Conservation (phyloP, 1,140 invertebrate genomes). For the Popillia japonica region DNA sequence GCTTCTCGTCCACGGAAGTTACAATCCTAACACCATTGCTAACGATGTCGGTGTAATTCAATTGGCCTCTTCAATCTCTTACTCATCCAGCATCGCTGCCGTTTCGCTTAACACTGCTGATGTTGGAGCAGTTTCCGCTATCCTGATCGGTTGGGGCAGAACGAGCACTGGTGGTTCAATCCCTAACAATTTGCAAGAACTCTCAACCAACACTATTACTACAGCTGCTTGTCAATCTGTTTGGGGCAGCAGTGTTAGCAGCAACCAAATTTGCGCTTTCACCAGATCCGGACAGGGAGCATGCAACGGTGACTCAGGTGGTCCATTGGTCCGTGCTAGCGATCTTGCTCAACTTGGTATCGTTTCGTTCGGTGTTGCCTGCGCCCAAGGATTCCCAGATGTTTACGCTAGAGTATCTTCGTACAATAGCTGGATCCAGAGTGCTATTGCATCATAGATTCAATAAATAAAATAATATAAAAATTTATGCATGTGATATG, state of each 20-base stretch:
- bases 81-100: neutral
- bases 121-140: neutral
- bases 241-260: neutral
- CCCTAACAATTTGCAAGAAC: constrained; percentile 60
- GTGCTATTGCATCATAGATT: neutral
- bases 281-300: constrained; percentile 67
- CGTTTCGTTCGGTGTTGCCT: constrained; percentile 64
- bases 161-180: constrained; percentile 48
- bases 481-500: no score
- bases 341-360: constrained; percentile 57
- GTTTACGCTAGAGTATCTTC: constrained; percentile 60
- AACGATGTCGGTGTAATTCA: constrained; percentile 33
- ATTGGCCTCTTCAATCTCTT: neutral
- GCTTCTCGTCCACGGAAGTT: neutral
- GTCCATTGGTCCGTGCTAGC: constrained; percentile 60
- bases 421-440: constrained; percentile 55
- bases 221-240: constrained; percentile 54
- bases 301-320: constrained; percentile 70
- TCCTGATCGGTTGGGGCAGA: constrained; percentile 59
- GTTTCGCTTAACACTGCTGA: neutral
- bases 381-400: constrained; percentile 62
- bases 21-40: neutral
- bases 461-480: no score
- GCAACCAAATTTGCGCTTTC: constrained; percentile 67
- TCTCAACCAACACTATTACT: constrained; percentile 59